These are phyloP conservation scores for Carposina sasakii DNA, from an alignment of 1,140 invertebrate species.

Conservation along the genomic window DNA sequence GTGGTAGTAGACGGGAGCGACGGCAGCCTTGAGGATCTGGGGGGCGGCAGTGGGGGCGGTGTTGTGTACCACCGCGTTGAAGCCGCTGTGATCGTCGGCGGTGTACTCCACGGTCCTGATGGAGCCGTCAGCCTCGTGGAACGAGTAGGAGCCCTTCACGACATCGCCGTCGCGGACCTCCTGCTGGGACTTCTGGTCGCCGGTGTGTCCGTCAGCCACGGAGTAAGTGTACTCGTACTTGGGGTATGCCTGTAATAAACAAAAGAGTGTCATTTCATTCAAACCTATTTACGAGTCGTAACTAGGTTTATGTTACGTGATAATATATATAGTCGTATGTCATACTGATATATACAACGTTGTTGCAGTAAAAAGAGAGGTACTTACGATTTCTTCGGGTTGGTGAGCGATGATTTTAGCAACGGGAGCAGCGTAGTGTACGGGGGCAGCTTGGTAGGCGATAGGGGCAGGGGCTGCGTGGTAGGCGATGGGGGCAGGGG, in stretches of 20 bases:
- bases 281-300: too few relatives aligned
- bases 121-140: conserved; percentile 73
- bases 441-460: conserved; percentile 34
- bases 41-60: conserved; percentile 58
- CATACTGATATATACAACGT: too few relatives aligned
- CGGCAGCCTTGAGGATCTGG: conserved; percentile 29
- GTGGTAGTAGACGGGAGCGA: conserved; percentile 21
- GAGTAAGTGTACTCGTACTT: conserved; percentile 72
- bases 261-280: too few relatives aligned
- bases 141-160: conserved; percentile 73
- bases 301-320: too few relatives aligned
- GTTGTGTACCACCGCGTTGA: conserved; percentile 75
- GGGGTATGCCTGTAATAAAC: conserved; percentile 47
- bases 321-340: too few relatives aligned
- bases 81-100: conserved; percentile 71
- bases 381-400: too few relatives aligned
- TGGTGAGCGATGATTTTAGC: conserved; percentile 20
- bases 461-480: conserved; percentile 27
- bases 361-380: too few relatives aligned
- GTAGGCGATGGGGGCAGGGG: conserved; percentile 32
- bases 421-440: conserved; percentile 32
- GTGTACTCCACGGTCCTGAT: conserved; percentile 72
- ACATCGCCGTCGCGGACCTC: conserved; percentile 70
- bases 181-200: conserved; percentile 71
- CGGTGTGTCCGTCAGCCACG: conserved; percentile 67